phyloP scores from a whole-genome alignment of 2,888 invertebrate species.

The Acronicta alni region DNA sequence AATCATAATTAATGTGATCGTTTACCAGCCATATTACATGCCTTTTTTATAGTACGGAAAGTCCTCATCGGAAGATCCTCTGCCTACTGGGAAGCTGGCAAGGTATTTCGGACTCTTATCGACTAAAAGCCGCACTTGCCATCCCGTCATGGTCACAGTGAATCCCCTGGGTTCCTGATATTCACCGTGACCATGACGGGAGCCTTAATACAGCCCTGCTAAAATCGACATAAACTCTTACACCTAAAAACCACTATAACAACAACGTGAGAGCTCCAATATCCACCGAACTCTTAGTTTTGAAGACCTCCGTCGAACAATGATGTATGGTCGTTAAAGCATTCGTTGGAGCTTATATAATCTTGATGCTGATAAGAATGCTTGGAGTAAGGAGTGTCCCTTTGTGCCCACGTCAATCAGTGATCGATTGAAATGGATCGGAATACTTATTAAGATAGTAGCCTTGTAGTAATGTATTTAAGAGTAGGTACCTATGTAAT shows the following conservation, averaged over 20 bases:
- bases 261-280: constrained; percentile 42
- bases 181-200: no score
- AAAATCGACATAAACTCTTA: constrained; percentile 38
- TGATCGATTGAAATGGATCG: constrained; percentile 69
- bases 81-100: no score
- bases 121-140: no score
- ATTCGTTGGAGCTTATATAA: constrained; percentile 48
- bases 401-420: constrained; percentile 76
- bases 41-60: no score
- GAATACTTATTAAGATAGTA: constrained; percentile 58
- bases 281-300: constrained; percentile 5
- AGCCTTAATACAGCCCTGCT: constrained; percentile 39
- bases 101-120: no score
- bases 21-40: no score
- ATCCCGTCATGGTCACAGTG: no score
- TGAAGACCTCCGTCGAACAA: constrained; percentile 51
- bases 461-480: constrained; percentile 33
- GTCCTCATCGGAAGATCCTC: no score
- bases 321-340: constrained; percentile 41
- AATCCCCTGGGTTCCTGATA: no score
- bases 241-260: constrained; percentile 41
- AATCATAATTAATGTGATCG: no score
- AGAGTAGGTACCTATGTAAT: constrained; percentile 8
- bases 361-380: constrained; percentile 73
- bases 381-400: constrained; percentile 70